Conservation (phyloP, 2,797 vertebrate genomes). For the Novumbra hubbsi region DNA sequence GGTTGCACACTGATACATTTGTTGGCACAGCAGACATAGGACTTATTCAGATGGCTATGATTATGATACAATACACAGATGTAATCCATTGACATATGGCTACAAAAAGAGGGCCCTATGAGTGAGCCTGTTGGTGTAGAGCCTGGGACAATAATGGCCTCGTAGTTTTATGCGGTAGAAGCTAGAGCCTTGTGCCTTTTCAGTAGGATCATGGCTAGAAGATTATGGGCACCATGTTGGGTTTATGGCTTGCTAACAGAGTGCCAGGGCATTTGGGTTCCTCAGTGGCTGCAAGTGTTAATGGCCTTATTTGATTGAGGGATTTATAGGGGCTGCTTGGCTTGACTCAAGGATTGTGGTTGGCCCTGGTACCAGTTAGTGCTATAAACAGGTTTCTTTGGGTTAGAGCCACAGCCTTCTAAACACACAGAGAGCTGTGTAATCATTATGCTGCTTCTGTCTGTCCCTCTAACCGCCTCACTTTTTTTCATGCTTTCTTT, state of each 20-base stretch:
- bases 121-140: background rate
- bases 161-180: background rate
- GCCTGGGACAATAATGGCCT: background rate
- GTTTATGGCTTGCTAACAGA: background rate
- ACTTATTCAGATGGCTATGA: background rate
- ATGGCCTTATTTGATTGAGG: constrained; percentile 66
- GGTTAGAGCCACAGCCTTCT: constrained; percentile 44
- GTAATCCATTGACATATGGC: too few species aligned
- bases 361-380: constrained; percentile 30
- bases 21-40: background rate
- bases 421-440: constrained; percentile 15
- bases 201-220: background rate
- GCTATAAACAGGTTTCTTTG: constrained; percentile 53
- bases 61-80: too few species aligned
- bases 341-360: constrained; percentile 57
- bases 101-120: too few species aligned
- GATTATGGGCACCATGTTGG: constrained; percentile 15
- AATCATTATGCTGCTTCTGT: background rate
- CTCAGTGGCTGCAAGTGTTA: constrained; percentile 39
- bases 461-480: background rate
- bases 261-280: background rate
- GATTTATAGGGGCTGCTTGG: constrained; percentile 38
- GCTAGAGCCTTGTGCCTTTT: background rate
- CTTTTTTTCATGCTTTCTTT: background rate
- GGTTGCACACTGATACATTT: background rate